Conservation (phyloP, 2,797 vertebrate species). For the Falco biarmicus region DNA sequence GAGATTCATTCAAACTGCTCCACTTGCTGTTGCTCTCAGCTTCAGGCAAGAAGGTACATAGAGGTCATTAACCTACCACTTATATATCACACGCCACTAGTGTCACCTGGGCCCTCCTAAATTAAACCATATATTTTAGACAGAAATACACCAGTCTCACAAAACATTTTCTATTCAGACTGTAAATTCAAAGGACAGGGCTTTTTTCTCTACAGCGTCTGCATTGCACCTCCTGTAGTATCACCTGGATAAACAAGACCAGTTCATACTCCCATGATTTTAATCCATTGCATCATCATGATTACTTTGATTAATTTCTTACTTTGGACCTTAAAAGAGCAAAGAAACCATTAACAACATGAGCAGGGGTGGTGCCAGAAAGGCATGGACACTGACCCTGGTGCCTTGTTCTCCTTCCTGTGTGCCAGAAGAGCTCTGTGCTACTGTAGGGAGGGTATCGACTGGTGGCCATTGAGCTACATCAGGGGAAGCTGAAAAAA, state of each 20-base stretch:
- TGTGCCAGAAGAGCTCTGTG: background rate
- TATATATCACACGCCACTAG: background rate
- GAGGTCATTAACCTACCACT: constrained; percentile 17
- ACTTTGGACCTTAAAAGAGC: background rate
- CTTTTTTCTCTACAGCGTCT: background rate
- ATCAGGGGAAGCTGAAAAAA: background rate
- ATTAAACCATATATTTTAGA: constrained; percentile 39
- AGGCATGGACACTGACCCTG: background rate
- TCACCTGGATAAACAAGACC: background rate
- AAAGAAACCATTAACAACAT: background rate
- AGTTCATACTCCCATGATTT: background rate
- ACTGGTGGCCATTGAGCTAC: accelerated
- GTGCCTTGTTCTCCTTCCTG: accelerated
- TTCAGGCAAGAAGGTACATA: background rate
- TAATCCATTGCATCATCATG: background rate
- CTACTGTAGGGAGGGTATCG: background rate
- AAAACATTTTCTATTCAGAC: background rate
- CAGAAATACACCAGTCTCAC: background rate
- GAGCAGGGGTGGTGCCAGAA: background rate
- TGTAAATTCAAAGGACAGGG: constrained; percentile 1
- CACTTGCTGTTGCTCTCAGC: background rate
- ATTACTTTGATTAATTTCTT: background rate
- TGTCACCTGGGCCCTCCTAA: background rate
- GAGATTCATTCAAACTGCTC: background rate
- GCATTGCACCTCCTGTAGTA: background rate